These are phyloP conservation scores for Chelonia mydas DNA, from an alignment of 2,797 vertebrate genomes.

Conservation along the genomic window DNA sequence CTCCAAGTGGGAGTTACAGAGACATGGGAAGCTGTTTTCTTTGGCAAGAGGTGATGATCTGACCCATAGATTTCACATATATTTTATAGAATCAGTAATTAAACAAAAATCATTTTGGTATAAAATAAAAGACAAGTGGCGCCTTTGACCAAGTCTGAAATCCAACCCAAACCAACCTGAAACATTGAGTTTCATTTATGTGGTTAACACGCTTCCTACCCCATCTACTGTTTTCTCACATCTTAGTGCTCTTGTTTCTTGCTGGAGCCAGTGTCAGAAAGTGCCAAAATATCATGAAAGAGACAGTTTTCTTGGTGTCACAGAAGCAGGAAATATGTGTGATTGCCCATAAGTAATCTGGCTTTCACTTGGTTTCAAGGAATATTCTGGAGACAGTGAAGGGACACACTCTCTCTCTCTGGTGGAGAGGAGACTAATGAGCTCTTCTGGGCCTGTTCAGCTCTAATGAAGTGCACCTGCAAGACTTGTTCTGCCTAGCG, in stretches of 20 bases:
- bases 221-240: background rate
- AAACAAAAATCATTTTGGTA: background rate
- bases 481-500: background rate
- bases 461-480: background rate
- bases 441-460: background rate
- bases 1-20: background rate
- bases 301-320: background rate
- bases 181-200: slow-evolving; percentile 3
- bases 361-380: background rate
- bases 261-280: background rate
- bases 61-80: background rate
- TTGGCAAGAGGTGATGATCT: background rate
- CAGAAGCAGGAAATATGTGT: background rate
- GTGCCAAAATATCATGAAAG: background rate
- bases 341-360: background rate
- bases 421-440: background rate
- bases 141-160: slow-evolving; percentile 2
- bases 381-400: background rate
- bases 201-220: background rate
- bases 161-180: background rate
- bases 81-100: background rate
- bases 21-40: background rate
- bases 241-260: background rate
- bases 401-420: background rate
- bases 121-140: background rate